Conservation (phyloP, 2,113 vertebrate species). For the Oxyruncus cristatus region DNA sequence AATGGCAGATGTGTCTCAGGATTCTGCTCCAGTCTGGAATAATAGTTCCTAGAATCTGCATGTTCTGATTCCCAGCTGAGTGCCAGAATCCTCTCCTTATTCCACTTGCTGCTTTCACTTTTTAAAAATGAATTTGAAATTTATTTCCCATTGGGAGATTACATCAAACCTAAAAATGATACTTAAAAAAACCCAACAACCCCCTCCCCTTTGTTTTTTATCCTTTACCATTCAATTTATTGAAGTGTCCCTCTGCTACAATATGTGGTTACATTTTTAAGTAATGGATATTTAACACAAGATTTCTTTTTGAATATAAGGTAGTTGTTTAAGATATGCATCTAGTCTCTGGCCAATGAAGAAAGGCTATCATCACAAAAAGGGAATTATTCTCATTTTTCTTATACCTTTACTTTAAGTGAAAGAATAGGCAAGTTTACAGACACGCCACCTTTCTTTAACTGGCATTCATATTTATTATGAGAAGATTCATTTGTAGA, state of each 20-base stretch:
- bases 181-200: rapidly evolving
- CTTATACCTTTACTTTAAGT: neutral
- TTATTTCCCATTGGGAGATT: neutral
- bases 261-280: neutral
- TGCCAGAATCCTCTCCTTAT: neutral
- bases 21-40: neutral
- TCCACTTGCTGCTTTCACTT: neutral
- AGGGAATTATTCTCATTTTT: neutral
- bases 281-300: neutral
- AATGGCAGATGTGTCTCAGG: neutral
- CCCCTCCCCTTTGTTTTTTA: neutral
- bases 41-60: neutral
- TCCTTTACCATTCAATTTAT: neutral
- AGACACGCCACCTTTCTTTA: neutral
- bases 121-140: neutral
- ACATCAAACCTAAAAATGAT: neutral
- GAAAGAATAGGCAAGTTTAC: neutral
- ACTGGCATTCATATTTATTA: neutral
- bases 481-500: neutral
- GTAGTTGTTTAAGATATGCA: neutral
- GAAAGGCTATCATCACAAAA: neutral
- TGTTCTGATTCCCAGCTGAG: neutral
- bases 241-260: neutral
- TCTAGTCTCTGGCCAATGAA: neutral
- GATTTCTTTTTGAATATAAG: neutral